Evolutionary conservation across 2,888 invertebrate genomes (phyloP), one percentile per base, ranked within the genome.

Genomic region (Coenonympha glycerion): DNA sequence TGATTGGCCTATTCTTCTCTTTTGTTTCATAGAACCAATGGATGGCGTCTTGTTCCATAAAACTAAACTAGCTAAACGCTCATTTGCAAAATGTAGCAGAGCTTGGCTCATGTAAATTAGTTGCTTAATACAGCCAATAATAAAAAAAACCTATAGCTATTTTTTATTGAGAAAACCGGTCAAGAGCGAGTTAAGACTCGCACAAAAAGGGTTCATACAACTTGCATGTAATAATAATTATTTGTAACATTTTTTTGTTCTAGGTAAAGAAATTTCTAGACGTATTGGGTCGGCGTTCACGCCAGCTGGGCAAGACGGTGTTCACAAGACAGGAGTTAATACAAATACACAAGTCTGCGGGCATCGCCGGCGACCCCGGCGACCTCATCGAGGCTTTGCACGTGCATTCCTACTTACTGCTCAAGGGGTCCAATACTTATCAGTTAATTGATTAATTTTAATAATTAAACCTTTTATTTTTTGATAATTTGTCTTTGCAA

Each of bases 401-500:
- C 73, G 88, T 92, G 63, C 94, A 95, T 73, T 96, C 97, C 6
- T 93, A 92, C 79, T 84, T 98, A 57, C 83, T 98, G 57, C 92
- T 95, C 67, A 95, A 94, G 77, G 94, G 92, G 1, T 89, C 90
- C 11, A 90, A 92, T 67, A 83, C 91, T 44, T 95, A 93, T 67
- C 92, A 94, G 79, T 66, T 88, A 36, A 71, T 86, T 24, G 11
- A 22, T 39, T 13, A 21, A 37, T 37, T 22, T 22, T 37, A 22
- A 22, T 22, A 13, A 22, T 22, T 8, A 37, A 2, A 13, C 9
- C 9, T 26, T 9, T 9, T 3, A 26, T 24, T 4, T 24, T n/a
- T n/a, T n/a, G n/a, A n/a, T 9, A 26, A 26, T 8, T 26, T 4
- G 24, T 24, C 0, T 8, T 6, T 6, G 24, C n/a, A 26, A n/a